These are phyloP conservation scores for Petroica traversi DNA, from an alignment of 2,113 vertebrate genomes.

Conservation along the genomic window DNA sequence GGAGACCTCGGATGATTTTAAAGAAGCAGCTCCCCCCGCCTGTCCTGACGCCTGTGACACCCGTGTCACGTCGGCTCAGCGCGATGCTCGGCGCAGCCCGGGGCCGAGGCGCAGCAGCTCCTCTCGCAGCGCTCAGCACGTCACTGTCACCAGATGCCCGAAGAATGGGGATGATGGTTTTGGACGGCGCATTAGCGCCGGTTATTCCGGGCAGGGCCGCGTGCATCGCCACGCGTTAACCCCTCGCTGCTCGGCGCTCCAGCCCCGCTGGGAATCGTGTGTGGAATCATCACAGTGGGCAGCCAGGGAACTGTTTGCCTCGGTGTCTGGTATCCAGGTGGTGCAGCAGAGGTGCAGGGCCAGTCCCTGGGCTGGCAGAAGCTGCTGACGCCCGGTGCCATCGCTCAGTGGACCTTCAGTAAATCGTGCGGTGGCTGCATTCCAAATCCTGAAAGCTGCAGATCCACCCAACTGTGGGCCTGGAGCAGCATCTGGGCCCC, in stretches of 20 bases:
- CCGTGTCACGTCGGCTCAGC: not conserved
- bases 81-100: not conserved
- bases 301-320: fast-evolving
- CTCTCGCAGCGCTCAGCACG: not conserved
- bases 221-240: not conserved
- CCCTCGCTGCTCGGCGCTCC: not conserved
- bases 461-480: not conserved
- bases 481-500: not conserved
- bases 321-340: fast-evolving
- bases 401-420: not conserved
- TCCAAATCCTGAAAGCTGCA: fast-evolving
- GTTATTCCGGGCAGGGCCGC: not conserved
- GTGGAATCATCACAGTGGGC: no score
- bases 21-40: not conserved
- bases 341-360: not conserved
- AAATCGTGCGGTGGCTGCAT: not conserved
- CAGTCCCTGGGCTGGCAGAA: fast-evolving
- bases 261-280: fast-evolving
- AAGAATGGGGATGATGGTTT: not conserved
- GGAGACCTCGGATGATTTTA: fast-evolving
- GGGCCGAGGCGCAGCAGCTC: not conserved
- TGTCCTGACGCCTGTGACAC: not conserved
- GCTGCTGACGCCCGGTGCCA: not conserved
- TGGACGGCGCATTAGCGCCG: not conserved
- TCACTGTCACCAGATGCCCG: not conserved